phyloP scores from a whole-genome alignment of 2,797 vertebrate genomes.

The Anas bahamensis region DNA sequence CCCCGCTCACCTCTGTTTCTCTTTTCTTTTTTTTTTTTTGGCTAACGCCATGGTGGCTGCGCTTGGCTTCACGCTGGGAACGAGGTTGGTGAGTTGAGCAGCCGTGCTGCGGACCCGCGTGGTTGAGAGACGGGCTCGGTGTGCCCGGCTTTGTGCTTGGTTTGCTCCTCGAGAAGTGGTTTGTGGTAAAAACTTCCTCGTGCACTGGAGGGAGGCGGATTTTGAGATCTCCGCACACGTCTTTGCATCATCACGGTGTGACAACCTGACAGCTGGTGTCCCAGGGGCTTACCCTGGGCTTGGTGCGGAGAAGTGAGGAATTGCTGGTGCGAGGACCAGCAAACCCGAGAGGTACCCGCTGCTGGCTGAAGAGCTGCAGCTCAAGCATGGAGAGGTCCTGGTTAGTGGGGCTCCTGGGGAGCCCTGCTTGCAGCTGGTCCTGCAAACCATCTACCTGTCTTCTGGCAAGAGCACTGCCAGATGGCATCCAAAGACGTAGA shows the following conservation, averaged over 20 bases:
- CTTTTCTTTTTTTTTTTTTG: neutral
- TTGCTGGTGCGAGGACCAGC: rapidly evolving
- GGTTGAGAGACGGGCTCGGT: neutral
- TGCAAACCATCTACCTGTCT: neutral
- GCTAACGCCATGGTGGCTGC: neutral
- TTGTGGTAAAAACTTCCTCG: neutral
- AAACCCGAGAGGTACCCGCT: neutral
- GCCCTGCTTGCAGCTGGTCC: neutral
- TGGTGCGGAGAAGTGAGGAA: neutral
- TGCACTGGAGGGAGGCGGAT: neutral
- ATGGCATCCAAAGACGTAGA: neutral
- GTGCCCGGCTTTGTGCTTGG: neutral
- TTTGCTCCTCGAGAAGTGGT: neutral
- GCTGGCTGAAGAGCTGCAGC: neutral
- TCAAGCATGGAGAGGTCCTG: neutral
- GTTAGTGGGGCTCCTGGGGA: neutral
- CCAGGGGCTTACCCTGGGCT: neutral
- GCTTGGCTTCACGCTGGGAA: neutral
- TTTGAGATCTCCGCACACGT: neutral
- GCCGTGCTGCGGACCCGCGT: neutral
- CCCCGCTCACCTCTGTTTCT: neutral
- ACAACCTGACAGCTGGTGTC: neutral
- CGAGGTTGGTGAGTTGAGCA: neutral
- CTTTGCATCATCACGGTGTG: neutral
- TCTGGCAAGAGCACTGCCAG: neutral